Evolutionary conservation across 2,113 vertebrate species (phyloP), one percentile per base, ranked within the genome.

Genomic region (Drymodes brunneopygia): DNA sequence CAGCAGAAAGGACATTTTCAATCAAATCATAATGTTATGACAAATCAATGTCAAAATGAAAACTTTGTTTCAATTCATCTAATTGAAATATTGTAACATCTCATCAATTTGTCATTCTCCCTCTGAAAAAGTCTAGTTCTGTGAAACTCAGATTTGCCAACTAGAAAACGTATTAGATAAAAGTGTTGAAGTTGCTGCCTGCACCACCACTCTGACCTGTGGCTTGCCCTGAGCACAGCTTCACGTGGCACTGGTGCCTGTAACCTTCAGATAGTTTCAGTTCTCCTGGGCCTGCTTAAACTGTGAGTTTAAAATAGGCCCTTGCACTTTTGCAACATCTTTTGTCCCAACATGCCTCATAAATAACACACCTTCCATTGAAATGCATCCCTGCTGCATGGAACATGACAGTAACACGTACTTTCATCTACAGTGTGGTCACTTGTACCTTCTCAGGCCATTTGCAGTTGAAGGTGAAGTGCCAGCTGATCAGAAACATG

Each of bases 1-100:
- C 18, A 73, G 38, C 47, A 81, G 77, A 96, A 92, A 94, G 92
- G 92, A 66, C 81, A 67, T 71, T 86, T 88, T 90, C 86, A 89
- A 92, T 89, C 92, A 94, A 86, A 94, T 89, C 64, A 85, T 62
- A 94, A 88, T 51, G 60, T 86, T 95, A 70, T 81, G 83, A 91
- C 77, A 36, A 64, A 84, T 64, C 81, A 51, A 75, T 71, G 81
- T 66, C 93, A 92, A 89, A 91, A 86, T 38, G 11, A 48, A 42
- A 70, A 72, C 81, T 96, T 95, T 69, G 56, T 91, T 96, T 95
- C 81, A 73, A 72, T 93, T 87, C 9, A 69, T 69, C 78, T 94
- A 95, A 94, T 88, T 91, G 81, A 95, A 93, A 83, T 83, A 83
- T 71, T 62, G n/a, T 71, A 92, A 67, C 50, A 57, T 86, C 86